Evolutionary conservation across 2,797 vertebrate species (phyloP).

Genomic region (Parambassis ranga): DNA sequence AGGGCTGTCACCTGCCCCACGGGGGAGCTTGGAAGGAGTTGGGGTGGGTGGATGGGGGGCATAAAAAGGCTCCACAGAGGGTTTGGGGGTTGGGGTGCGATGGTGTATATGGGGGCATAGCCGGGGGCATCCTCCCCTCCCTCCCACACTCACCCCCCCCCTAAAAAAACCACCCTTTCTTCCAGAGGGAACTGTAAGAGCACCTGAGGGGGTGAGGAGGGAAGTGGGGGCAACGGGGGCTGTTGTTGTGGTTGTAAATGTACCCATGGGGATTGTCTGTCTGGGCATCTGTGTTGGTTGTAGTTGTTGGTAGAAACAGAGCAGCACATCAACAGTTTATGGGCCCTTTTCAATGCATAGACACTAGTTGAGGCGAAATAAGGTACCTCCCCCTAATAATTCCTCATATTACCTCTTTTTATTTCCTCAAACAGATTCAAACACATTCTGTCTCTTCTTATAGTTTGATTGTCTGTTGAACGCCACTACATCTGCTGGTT

Average conservation of each 20-base stretch:
- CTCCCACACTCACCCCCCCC: background rate
- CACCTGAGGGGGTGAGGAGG: constrained; percentile 85
- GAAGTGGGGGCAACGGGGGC: constrained; percentile 36
- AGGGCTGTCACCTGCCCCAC: constrained; percentile 97
- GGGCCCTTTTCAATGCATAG: background rate
- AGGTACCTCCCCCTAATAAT: background rate
- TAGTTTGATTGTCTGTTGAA: background rate
- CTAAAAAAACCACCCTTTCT: constrained; percentile 31
- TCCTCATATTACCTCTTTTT: background rate
- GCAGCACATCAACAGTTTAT: background rate
- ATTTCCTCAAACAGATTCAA: background rate
- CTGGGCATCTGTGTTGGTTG: constrained; percentile 54
- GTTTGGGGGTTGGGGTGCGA: constrained; percentile 48
- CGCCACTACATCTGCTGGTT: background rate
- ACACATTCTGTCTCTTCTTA: background rate
- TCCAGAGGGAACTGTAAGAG: constrained; percentile 74
- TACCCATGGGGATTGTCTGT: constrained; percentile 58
- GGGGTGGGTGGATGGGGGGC: constrained; percentile 73
- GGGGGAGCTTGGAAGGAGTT: constrained; percentile 82
- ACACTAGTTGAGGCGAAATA: background rate
- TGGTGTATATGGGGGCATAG: constrained; percentile 69
- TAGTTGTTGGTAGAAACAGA: constrained; percentile 1
- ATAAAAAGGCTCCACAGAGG: constrained; percentile 77
- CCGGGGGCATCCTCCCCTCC: constrained; percentile 61
- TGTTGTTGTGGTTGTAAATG: constrained; percentile 67